Conservation (phyloP, 2,888 invertebrate species). For the Cylloceria caligata region DNA sequence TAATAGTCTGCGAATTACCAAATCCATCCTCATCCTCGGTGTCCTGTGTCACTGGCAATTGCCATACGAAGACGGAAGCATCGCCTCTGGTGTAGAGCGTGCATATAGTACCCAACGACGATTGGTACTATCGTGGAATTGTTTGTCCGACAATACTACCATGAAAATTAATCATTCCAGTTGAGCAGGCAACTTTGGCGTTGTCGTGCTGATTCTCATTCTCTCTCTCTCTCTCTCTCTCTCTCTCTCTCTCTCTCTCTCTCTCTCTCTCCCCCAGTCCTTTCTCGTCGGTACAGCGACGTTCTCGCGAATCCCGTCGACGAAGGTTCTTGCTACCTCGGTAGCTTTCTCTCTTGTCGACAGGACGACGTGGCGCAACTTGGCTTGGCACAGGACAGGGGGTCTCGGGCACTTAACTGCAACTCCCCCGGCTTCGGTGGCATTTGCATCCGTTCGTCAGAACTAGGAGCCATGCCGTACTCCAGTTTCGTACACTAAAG, state of each 20-base stretch:
- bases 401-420: conserved; percentile 69
- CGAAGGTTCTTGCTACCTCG: conserved; percentile 56
- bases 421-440: conserved; percentile 61
- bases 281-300: conserved; percentile 41
- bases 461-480: conserved; percentile 41
- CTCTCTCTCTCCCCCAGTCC: not conserved
- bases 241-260: not conserved
- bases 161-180: conserved; percentile 71
- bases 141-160: conserved; percentile 69
- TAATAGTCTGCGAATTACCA: conserved; percentile 20
- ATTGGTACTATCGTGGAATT: conserved; percentile 62
- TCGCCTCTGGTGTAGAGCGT: not conserved
- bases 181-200: conserved; percentile 69
- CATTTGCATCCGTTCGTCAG: conserved; percentile 70
- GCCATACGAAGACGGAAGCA: conserved; percentile 27
- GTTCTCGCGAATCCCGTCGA: conserved; percentile 59
- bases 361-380: conserved; percentile 55
- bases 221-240: conserved; percentile 31
- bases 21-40: conserved; percentile 24
- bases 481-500: conserved; percentile 43
- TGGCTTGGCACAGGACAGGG: conserved; percentile 23
- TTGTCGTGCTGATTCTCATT: conserved; percentile 57
- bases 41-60: conserved; percentile 13
- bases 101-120: conserved; percentile 41
- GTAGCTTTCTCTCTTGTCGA: conserved; percentile 43